Conservation (phyloP, 2,797 vertebrate genomes). For the Sebastes oblongus region DNA sequence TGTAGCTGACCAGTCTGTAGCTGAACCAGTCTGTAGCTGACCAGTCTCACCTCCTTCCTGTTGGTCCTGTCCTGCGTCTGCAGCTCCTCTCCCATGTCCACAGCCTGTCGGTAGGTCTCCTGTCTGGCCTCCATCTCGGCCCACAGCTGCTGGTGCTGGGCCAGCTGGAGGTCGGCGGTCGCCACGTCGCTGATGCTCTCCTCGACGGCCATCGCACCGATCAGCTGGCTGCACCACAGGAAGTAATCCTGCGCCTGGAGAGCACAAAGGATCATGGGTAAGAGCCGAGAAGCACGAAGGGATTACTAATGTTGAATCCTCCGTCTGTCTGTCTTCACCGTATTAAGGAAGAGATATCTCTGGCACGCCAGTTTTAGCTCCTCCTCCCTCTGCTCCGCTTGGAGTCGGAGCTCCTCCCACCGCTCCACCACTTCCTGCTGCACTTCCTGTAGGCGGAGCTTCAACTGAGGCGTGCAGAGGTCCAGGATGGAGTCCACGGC, state of each 20-base stretch:
- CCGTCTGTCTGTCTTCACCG: slow-evolving; percentile 58
- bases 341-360: slow-evolving; percentile 82
- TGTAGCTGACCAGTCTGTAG: no score
- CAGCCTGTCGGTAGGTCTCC: slow-evolving; percentile 74
- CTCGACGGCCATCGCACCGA: slow-evolving; percentile 81
- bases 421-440: slow-evolving; percentile 83
- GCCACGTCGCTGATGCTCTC: slow-evolving; percentile 83
- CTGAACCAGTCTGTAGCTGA: no score
- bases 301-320: accelerated
- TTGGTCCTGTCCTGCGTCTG: slow-evolving; percentile 64
- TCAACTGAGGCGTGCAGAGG: slow-evolving; percentile 70
- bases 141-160: slow-evolving; percentile 85
- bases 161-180: slow-evolving; percentile 79
- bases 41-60: slow-evolving; percentile 77
- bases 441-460: slow-evolving; percentile 72
- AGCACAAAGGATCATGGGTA: background rate
- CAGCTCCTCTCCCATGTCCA: slow-evolving; percentile 81
- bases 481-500: slow-evolving; percentile 67
- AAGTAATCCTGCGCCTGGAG: slow-evolving; percentile 85
- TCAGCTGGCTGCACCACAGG: slow-evolving; percentile 84
- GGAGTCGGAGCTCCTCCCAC: slow-evolving; percentile 84
- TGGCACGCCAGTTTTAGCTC: slow-evolving; percentile 76
- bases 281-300: background rate
- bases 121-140: slow-evolving; percentile 85
- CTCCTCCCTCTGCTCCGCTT: slow-evolving; percentile 76